Evolutionary conservation across 2,888 invertebrate genomes (phyloP).

Genomic region (Caenorhabditis sp.): DNA sequence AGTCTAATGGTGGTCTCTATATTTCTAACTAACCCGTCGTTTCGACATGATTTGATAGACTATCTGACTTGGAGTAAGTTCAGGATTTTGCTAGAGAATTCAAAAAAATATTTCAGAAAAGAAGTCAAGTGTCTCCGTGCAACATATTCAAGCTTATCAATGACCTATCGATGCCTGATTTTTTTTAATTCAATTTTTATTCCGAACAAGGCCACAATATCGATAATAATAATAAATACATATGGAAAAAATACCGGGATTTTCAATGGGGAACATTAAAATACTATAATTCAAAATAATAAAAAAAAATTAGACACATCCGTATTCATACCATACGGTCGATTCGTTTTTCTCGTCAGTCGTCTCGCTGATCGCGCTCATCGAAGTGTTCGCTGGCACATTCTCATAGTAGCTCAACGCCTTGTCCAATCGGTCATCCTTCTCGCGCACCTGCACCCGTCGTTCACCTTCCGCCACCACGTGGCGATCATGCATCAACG

Average conservation of each 20-base stretch:
- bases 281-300: no score
- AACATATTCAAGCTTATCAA: background rate
- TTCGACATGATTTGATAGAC: background rate
- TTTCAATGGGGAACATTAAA: no score
- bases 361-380: conserved; percentile 3
- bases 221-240: no score
- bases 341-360: conserved; percentile 43
- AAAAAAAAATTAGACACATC: conserved; percentile 43
- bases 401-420: conserved; percentile 59
- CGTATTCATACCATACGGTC: conserved; percentile 60
- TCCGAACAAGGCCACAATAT: no score
- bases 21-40: background rate
- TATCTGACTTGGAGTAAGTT: background rate
- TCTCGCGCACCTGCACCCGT: conserved; percentile 43
- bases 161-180: no score
- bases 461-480: conserved; percentile 55
- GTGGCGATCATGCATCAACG: conserved; percentile 23
- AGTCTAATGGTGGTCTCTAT: background rate
- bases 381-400: conserved; percentile 16
- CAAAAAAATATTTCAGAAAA: background rate
- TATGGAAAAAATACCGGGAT: no score
- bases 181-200: no score
- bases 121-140: background rate
- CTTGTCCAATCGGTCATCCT: conserved; percentile 55
- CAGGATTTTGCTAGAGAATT: background rate